Evolutionary conservation across 2,113 vertebrate species (phyloP), one percentile per base, ranked within the genome.

Genomic region (Oncorhynchus keta): DNA sequence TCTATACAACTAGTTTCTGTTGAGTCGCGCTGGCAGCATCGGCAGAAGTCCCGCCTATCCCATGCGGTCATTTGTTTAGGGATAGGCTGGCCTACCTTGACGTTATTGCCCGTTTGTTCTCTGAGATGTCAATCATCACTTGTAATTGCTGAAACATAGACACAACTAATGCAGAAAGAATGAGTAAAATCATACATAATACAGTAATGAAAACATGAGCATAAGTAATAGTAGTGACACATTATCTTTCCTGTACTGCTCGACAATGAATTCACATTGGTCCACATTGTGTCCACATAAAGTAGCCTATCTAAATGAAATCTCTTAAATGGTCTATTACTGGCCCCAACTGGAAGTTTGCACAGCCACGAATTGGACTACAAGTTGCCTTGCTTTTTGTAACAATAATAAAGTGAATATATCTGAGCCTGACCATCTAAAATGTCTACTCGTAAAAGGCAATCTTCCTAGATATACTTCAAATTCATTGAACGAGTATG

Each of bases 71-170:
- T 84, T 87, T 13, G 85, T 20, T 49, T 12, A 22, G 14, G 4
- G 6, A 45, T 22, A 22, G 32, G 16, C 1, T 24, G 12, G 71
- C 14, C 68, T 55, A 4, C 55, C 35, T 8, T 45, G 3, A 71
- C 5, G 68, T 6, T 28, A 8, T 4, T 55, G 12, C 28, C 59
- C 1, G 74, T 26, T 81, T 62, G 81, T 70, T 67, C 13, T n/a
- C 22, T 39, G 12, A 22, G n/a, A 59, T 62, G 77, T 77, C 84
- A 75, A 76, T 83, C 79, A 70, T 9, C 68, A 11, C 24, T 28
- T 70, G 26, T 16, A 73, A 73, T 64, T 22, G 13, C 68, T 45
- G 51, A 55, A 55, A 55, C 16, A 55, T 5, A 55, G 51, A 16
- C 61, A 32, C 30, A 32, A 4, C 32, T 5, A 22, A 9, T 30